Evolutionary conservation across 2,888 invertebrate genomes (phyloP).

Genomic region (Cecidostiba fungosa): DNA sequence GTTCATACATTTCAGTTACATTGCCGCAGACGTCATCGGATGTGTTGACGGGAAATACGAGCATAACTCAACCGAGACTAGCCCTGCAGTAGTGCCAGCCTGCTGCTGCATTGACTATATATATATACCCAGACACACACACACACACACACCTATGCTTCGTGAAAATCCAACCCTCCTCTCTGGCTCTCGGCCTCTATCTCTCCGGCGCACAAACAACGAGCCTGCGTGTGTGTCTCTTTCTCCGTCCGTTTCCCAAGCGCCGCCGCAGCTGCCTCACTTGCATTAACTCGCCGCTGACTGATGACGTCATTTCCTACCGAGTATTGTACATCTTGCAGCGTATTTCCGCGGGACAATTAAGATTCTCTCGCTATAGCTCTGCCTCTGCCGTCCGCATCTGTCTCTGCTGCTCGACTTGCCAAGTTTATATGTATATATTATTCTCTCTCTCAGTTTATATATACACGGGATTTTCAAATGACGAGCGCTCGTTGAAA

Average conservation of each 20-base stretch:
- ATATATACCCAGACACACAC: too few relatives aligned
- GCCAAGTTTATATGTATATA: too few relatives aligned
- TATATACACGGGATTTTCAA: too few relatives aligned
- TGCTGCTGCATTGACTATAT: slow-evolving; percentile 13
- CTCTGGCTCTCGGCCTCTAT: slow-evolving; percentile 4
- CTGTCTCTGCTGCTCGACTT: background rate
- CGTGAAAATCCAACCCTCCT: slow-evolving; percentile 72
- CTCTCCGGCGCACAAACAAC: slow-evolving; percentile 26
- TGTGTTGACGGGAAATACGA: slow-evolving; percentile 79
- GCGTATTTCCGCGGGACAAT: slow-evolving; percentile 73
- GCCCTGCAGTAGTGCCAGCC: slow-evolving; percentile 27
- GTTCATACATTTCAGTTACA: slow-evolving; percentile 79
- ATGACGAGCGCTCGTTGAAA: too few relatives aligned
- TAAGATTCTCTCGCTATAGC: slow-evolving; percentile 69
- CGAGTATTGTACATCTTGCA: slow-evolving; percentile 73
- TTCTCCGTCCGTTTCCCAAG: background rate
- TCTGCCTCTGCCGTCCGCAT: slow-evolving; percentile 28
- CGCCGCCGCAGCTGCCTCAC: slow-evolving; percentile 24
- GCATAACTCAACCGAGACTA: slow-evolving; percentile 78
- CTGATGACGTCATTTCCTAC: slow-evolving; percentile 79
- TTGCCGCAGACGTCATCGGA: slow-evolving; percentile 79
- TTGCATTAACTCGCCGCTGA: slow-evolving; percentile 70
- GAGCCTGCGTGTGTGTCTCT: background rate
- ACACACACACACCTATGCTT: slow-evolving; percentile 57
- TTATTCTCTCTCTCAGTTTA: too few relatives aligned